These are phyloP conservation scores for Oryzias sinensis DNA, from an alignment of 2,797 vertebrate genomes.

Conservation along the genomic window DNA sequence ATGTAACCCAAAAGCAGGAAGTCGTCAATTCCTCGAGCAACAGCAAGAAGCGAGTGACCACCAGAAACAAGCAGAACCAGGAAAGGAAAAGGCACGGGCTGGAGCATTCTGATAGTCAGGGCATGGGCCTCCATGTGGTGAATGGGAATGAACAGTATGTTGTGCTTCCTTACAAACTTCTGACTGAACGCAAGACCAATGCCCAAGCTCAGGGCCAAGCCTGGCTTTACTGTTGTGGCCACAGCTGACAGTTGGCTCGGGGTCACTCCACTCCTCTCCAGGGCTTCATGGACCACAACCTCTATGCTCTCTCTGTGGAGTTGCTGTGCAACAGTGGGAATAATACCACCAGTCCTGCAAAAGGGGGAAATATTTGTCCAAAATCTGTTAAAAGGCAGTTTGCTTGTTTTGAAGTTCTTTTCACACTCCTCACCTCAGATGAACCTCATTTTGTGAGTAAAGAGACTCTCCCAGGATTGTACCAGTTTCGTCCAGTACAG, in stretches of 20 bases:
- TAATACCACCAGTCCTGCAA: conserved; percentile 89
- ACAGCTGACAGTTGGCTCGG: conserved; percentile 83
- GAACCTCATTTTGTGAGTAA: conserved; percentile 86
- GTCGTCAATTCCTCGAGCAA: conserved; percentile 86
- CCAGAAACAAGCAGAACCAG: conserved; percentile 93
- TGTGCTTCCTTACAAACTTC: conserved; percentile 76
- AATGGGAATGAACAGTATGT: conserved; percentile 91
- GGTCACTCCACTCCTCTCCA: conserved; percentile 74
- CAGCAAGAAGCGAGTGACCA: conserved; percentile 89
- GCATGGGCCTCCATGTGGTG: conserved; percentile 99
- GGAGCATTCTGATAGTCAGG: conserved; percentile 86
- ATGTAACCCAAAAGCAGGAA: conserved; percentile 90
- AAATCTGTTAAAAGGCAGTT: too few species aligned
- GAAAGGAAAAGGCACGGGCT: conserved; percentile 87
- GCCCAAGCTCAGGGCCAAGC: conserved; percentile 87
- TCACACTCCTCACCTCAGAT: conserved; percentile 83
- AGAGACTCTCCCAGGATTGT: conserved; percentile 87
- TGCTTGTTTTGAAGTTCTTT: too few species aligned
- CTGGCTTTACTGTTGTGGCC: conserved; percentile 90
- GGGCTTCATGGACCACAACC: conserved; percentile 83
- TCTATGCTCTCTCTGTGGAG: conserved; percentile 90
- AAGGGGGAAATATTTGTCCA: neutral
- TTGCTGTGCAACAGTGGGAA: conserved; percentile 88
- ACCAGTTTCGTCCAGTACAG: conserved; percentile 88
- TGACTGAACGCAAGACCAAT: conserved; percentile 86